Evolutionary conservation across 1,140 invertebrate genomes (phyloP).

Genomic region (Rhyacophila brunnea): DNA sequence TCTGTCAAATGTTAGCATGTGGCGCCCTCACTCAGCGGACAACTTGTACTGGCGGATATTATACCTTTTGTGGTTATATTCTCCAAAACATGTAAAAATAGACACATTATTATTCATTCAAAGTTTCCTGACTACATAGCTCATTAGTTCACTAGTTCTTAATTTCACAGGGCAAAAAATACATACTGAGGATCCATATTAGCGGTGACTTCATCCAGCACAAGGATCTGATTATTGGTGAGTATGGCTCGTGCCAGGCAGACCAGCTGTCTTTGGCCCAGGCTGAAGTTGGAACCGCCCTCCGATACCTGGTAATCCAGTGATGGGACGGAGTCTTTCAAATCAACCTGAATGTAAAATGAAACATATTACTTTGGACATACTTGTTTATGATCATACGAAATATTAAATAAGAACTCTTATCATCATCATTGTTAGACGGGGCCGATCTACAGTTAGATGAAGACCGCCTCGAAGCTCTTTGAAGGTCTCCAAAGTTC

Average conservation of each 20-base stretch:
- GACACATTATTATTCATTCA: too few species aligned
- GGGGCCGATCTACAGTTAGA: too few species aligned
- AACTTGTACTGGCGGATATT: too few species aligned
- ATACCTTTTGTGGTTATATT: too few species aligned
- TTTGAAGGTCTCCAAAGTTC: too few species aligned
- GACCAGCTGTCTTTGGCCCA: conserved; percentile 74
- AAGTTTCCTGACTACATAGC: too few species aligned
- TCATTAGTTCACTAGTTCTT: too few species aligned
- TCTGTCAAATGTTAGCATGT: too few species aligned
- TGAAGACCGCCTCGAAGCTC: too few species aligned
- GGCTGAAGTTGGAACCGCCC: conserved; percentile 65
- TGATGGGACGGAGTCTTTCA: conserved; percentile 46
- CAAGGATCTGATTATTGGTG: conserved; percentile 62
- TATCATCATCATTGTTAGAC: not conserved
- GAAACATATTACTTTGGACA: conserved; percentile 37
- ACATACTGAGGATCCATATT: conserved; percentile 66
- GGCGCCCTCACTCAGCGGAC: too few species aligned
- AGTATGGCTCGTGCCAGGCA: conserved; percentile 74
- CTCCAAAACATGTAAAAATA: too few species aligned
- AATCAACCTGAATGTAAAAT: conserved; percentile 51
- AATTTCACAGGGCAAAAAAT: too few species aligned
- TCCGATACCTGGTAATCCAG: conserved; percentile 63
- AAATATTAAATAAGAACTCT: not conserved
- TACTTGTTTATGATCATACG: not conserved
- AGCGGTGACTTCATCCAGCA: conserved; percentile 74